These are phyloP conservation scores for Drosophila robusta DNA, from an alignment of 2,888 invertebrate genomes.

Conservation along the genomic window DNA sequence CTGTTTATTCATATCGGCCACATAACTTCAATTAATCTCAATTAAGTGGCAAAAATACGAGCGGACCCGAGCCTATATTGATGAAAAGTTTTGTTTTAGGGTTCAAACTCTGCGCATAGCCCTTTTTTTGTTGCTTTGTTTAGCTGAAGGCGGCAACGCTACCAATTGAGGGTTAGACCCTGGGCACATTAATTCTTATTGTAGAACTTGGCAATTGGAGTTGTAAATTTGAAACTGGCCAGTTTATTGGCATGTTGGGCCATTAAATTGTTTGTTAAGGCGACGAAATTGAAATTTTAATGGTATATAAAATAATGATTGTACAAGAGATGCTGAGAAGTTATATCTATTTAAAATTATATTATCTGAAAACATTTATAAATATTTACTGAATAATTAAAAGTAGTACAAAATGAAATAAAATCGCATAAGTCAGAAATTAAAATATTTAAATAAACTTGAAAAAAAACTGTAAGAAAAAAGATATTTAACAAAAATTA, in stretches of 20 bases:
- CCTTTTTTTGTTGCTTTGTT: slow-evolving; percentile 47
- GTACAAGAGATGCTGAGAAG: neutral
- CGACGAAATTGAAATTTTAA: slow-evolving; percentile 28
- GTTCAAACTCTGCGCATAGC: slow-evolving; percentile 54
- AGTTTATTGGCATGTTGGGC: slow-evolving; percentile 49
- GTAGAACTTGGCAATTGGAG: slow-evolving; percentile 42
- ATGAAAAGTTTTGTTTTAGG: slow-evolving; percentile 56
- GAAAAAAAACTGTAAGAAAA: no score
- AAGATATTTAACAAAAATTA: no score
- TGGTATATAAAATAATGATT: slow-evolving; percentile 8
- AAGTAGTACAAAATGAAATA: no score
- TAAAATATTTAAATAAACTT: no score
- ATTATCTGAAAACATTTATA: neutral
- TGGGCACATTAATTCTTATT: slow-evolving; percentile 68
- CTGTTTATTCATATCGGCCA: slow-evolving; percentile 68
- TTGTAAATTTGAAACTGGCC: slow-evolving; percentile 39
- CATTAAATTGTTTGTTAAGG: slow-evolving; percentile 40
- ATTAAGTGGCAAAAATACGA: slow-evolving; percentile 75
- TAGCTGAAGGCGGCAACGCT: slow-evolving; percentile 30
- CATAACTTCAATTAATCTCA: slow-evolving; percentile 80
- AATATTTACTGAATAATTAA: no score
- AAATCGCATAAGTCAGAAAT: no score
- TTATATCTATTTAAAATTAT: neutral
- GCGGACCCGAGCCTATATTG: slow-evolving; percentile 31
- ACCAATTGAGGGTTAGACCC: slow-evolving; percentile 70